Conservation (phyloP, 2,113 vertebrate species). For the Boleophthalmus pectinirostris region DNA sequence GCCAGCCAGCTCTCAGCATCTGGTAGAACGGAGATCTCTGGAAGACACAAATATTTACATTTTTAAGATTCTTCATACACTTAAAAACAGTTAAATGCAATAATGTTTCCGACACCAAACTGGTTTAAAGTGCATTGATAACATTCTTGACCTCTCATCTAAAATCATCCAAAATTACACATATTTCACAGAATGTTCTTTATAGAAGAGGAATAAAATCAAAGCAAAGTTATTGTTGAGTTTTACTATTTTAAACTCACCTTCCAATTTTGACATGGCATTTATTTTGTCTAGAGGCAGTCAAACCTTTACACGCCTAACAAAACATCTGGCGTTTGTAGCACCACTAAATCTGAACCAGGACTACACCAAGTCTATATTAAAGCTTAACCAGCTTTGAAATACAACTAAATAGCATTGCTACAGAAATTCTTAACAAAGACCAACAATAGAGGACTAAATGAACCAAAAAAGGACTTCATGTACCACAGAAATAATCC, state of each 20-base stretch:
- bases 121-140: neutral
- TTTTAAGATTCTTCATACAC: neutral
- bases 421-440: too few species aligned
- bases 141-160: neutral
- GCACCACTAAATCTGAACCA: neutral
- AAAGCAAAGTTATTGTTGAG: neutral
- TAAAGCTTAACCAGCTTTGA: too few species aligned
- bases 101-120: neutral
- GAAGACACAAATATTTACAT: conserved; percentile 20
- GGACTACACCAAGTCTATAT: neutral
- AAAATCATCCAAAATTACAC: neutral
- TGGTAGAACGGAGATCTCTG: conserved; percentile 81
- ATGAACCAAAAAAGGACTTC: too few species aligned
- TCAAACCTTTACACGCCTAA: neutral
- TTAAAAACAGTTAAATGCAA: neutral
- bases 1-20: conserved; percentile 78
- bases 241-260: neutral
- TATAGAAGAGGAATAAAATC: neutral
- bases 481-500: too few species aligned
- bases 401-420: too few species aligned
- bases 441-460: too few species aligned
- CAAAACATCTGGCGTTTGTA: neutral
- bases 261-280: neutral
- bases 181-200: neutral
- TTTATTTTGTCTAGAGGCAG: neutral